phyloP scores from a whole-genome alignment of 2,797 vertebrate species.

The Gymnoscopelus braueri region DNA sequence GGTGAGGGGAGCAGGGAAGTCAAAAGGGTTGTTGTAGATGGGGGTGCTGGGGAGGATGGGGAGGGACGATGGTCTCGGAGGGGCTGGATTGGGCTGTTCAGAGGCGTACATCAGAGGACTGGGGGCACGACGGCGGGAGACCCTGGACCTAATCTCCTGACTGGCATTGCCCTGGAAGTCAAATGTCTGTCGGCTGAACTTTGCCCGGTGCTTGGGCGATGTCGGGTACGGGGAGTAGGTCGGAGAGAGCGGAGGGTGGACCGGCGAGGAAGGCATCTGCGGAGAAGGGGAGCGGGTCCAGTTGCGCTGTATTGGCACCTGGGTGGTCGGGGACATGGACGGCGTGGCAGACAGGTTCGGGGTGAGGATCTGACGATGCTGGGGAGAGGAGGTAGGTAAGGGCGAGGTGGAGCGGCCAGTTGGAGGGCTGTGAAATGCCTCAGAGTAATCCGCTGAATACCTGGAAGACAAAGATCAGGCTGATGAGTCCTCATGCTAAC shows the following conservation, averaged over 20 bases:
- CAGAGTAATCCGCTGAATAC: constrained; percentile 78
- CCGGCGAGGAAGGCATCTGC: constrained; percentile 73
- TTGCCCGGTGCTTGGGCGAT: constrained; percentile 85
- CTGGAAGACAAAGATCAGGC: constrained; percentile 57
- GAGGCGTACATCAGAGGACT: constrained; percentile 90
- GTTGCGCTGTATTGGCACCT: constrained; percentile 63
- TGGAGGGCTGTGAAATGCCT: constrained; percentile 74
- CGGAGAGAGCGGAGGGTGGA: constrained; percentile 80
- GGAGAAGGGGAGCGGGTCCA: constrained; percentile 78
- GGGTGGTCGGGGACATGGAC: constrained; percentile 65
- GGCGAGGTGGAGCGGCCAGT: constrained; percentile 77
- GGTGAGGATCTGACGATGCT: constrained; percentile 76
- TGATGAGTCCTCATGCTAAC: too few species aligned
- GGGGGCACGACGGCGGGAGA: constrained; percentile 85
- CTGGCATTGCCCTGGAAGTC: constrained; percentile 80
- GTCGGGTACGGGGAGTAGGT: constrained; percentile 82
- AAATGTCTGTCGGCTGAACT: constrained; percentile 81
- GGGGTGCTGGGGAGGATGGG: constrained; percentile 83
- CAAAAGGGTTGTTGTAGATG: constrained; percentile 85
- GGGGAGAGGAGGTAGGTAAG: constrained; percentile 78
- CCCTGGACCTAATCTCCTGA: constrained; percentile 75
- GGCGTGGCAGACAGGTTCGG: constrained; percentile 75
- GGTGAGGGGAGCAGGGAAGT: constrained; percentile 86
- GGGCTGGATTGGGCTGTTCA: constrained; percentile 85
- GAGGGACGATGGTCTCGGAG: constrained; percentile 86